Conservation (phyloP, 92 coral and sea anemone species). For the Palythoa caribaeorum region DNA sequence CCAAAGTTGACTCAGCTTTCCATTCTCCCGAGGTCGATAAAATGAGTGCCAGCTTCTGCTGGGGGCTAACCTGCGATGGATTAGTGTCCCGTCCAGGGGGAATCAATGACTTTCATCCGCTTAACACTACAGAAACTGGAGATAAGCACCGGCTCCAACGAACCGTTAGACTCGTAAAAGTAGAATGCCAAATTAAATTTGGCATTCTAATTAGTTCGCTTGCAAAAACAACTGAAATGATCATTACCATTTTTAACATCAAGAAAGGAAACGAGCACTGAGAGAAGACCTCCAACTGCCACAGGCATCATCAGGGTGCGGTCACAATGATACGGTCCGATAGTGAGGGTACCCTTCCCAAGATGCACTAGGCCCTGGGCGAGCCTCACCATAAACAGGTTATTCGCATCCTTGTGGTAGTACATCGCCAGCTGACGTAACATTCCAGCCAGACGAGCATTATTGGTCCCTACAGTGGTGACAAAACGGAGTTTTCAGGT, state of each 20-base stretch:
- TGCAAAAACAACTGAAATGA: background rate
- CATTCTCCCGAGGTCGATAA: too few relatives aligned
- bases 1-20: too few relatives aligned
- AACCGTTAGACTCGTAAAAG: too few relatives aligned
- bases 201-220: too few relatives aligned
- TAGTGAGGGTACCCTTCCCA: slow-evolving; percentile 96
- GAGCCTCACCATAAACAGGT: slow-evolving; percentile 97
- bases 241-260: slow-evolving; percentile 93
- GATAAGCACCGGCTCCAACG: too few relatives aligned
- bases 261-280: slow-evolving; percentile 91
- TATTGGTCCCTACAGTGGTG: slow-evolving; percentile 82
- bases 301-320: slow-evolving; percentile 96
- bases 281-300: slow-evolving; percentile 95
- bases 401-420: slow-evolving; percentile 98
- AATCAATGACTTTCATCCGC: too few relatives aligned
- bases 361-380: slow-evolving; percentile 99
- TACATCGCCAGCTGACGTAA: slow-evolving; percentile 97
- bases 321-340: slow-evolving; percentile 98
- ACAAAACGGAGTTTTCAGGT: background rate
- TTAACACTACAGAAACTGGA: too few relatives aligned
- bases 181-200: too few relatives aligned
- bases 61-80: too few relatives aligned
- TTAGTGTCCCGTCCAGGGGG: too few relatives aligned
- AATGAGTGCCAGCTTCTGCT: too few relatives aligned
- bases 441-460: slow-evolving; percentile 98